Percentiles rank a stretch among this genome's conserved stretches.
phyloP scores from a whole-genome alignment of 2,113 vertebrate genomes.

The Raphicerus campestris region DNA sequence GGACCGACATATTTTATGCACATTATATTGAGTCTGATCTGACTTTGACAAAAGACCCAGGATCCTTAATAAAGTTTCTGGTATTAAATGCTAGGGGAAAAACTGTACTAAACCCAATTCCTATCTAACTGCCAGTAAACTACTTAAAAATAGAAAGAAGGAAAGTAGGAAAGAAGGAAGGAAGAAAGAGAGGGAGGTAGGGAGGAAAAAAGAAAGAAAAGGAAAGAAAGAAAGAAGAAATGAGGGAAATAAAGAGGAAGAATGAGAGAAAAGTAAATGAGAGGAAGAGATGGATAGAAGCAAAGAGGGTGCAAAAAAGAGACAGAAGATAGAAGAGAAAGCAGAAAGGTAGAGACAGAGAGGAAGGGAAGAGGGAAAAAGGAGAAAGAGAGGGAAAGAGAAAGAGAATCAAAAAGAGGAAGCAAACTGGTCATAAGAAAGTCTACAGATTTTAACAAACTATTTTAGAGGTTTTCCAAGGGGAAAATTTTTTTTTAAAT shows the following conservation, averaged over 20 bases:
- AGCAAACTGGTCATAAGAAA: neutral
- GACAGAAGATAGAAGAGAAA: neutral
- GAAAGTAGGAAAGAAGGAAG: neutral
- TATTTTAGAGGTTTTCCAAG: neutral
- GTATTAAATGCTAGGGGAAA: neutral
- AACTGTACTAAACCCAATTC: neutral
- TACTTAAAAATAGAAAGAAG: neutral
- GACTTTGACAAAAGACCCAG: neutral
- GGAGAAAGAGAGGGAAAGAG: too few relatives aligned
- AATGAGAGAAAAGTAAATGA: neutral
- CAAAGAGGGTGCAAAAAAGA: neutral
- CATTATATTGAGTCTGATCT: neutral
- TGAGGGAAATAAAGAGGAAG: neutral
- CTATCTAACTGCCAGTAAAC: neutral
- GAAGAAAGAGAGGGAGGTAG: neutral
- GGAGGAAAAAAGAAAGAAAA: neutral
- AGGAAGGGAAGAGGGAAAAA: neutral
- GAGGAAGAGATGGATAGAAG: rapidly evolving
- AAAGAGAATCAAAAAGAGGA: neutral
- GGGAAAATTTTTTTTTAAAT: neutral
- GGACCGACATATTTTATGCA: neutral
- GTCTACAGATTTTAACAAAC: neutral
- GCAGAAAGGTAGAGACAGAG: neutral
- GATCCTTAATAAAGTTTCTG: neutral
- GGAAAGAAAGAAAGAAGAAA: too few relatives aligned